These are phyloP conservation scores for Sebastes paucispinis DNA, from an alignment of 2,797 vertebrate species.

Conservation along the genomic window DNA sequence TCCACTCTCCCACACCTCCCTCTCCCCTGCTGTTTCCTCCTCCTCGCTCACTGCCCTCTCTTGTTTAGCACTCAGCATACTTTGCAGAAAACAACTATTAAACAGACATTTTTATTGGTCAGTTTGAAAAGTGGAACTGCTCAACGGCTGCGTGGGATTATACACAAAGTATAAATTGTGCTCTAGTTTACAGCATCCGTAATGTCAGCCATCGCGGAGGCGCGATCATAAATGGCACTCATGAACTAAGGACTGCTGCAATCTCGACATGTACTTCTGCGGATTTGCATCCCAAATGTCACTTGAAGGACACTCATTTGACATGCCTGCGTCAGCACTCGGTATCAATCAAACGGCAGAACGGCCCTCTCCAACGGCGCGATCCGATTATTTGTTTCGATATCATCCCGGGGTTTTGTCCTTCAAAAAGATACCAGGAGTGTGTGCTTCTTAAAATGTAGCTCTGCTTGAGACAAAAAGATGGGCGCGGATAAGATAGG, in stretches of 20 bases:
- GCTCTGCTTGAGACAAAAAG: slow-evolving; percentile 79
- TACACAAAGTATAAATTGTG: slow-evolving; percentile 62
- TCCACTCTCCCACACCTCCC: slow-evolving; percentile 53
- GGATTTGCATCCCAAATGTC: slow-evolving; percentile 60
- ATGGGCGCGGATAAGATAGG: slow-evolving; percentile 79
- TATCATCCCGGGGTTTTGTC: slow-evolving; percentile 63
- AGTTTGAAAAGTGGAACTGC: slow-evolving; percentile 57
- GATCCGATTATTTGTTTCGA: slow-evolving; percentile 69
- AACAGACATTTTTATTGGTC: slow-evolving; percentile 69
- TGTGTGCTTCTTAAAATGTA: slow-evolving; percentile 74
- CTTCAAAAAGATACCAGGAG: slow-evolving; percentile 72
- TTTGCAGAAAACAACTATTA: slow-evolving; percentile 62
- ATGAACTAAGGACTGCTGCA: slow-evolving; percentile 40
- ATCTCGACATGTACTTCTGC: slow-evolving; percentile 10
- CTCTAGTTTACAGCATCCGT: slow-evolving; percentile 54
- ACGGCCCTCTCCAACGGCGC: slow-evolving; percentile 33
- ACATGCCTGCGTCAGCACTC: slow-evolving; percentile 47
- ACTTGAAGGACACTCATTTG: slow-evolving; percentile 54
- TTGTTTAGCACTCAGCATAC: slow-evolving; percentile 42
- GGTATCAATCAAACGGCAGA: slow-evolving; percentile 50
- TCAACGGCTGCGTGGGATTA: slow-evolving; percentile 31
- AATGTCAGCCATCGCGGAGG: slow-evolving; percentile 35
- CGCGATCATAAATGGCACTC: slow-evolving; percentile 51
- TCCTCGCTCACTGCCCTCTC: slow-evolving; percentile 35
- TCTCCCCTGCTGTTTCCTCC: slow-evolving; percentile 46